phyloP scores from a whole-genome alignment of 1,140 invertebrate genomes.

The Apis mellifera region DNA sequence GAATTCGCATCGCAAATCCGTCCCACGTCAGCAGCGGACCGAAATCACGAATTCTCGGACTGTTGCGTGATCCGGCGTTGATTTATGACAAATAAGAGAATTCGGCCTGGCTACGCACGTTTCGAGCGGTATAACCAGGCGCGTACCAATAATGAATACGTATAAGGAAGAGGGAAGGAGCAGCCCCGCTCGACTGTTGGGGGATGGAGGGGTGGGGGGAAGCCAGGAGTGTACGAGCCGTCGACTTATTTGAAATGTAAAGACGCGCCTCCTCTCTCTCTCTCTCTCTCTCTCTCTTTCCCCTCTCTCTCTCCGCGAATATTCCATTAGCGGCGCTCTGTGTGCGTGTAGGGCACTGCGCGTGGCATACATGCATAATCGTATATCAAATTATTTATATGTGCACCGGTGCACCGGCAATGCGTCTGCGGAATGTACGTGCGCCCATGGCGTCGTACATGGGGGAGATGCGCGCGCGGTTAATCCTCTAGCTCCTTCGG shows the following conservation, averaged over 20 bases:
- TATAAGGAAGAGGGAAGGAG: slow-evolving; percentile 73
- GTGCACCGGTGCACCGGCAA: slow-evolving; percentile 51
- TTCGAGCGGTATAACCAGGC: slow-evolving; percentile 71
- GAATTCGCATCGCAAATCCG: slow-evolving; percentile 59
- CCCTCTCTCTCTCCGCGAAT: slow-evolving; percentile 49
- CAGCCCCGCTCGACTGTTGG: not conserved
- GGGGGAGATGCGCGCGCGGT: slow-evolving; percentile 10
- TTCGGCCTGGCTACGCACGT: slow-evolving; percentile 67
- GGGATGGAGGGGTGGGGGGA: slow-evolving; percentile 19
- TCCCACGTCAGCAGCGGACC: slow-evolving; percentile 44
- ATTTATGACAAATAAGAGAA: slow-evolving; percentile 78
- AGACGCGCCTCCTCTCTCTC: slow-evolving; percentile 68
- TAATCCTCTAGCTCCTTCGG: not conserved
- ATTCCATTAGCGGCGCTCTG: slow-evolving; percentile 65
- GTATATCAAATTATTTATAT: slow-evolving; percentile 75
- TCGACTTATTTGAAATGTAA: slow-evolving; percentile 80
- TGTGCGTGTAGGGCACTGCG: slow-evolving; percentile 67
- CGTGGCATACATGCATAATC: slow-evolving; percentile 73
- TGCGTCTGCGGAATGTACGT: slow-evolving; percentile 42
- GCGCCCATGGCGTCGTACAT: not conserved
- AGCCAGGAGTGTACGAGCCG: slow-evolving; percentile 58
- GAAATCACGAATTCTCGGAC: slow-evolving; percentile 63
- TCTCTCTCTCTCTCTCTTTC: slow-evolving; percentile 50
- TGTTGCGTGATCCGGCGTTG: slow-evolving; percentile 70
- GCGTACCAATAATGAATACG: slow-evolving; percentile 78